Evolutionary conservation across 1,140 invertebrate species (phyloP), one percentile per base, ranked within the genome.

Genomic region (Trichogramma pretiosum): DNA sequence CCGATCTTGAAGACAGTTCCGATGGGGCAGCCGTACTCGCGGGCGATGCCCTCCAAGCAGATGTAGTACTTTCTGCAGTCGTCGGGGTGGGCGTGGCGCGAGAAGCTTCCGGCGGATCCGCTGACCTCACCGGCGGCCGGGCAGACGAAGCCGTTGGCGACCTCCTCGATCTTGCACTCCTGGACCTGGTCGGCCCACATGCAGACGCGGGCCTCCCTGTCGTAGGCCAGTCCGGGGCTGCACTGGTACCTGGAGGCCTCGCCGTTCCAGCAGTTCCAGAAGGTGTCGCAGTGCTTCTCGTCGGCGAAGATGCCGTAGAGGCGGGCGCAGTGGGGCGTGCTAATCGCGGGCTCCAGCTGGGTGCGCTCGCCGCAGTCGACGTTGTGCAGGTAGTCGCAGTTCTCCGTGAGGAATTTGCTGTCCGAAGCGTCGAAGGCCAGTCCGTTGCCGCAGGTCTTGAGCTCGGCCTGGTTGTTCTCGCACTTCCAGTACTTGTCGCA

Each of bases 401-500:
- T 94, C 66, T 95, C 91, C 35, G 87, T 89, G 55, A 91, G 74
- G 75, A 84, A 92, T 74, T 93, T 92, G 35, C 80, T 77, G 70
- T 94, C 91, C 14, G 80, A 76, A 49, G 89, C 82, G 65, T 93
- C 90, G 68, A 95, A 95, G 43, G 90, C 90, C 24, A 95, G 77
- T 35, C 92, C 92, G 62, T 95, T 95, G 32, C 91, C 91, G 72
- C 92, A 94, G 22, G 89, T 90, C 68, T 93, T 93, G 50, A 94
- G 72, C 57, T 91, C 87, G 46, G 89, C 85, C 1, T 77, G 81
- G 53, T 85, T 86, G 59, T 89, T 89, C 67, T 93, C 89, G 66
- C 91, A 95, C 63, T 93, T 91, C 87, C 87, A 94, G 70, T 94
- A 95, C 73, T 94, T 94, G 74, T 95, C 92, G 66, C 92, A 95